phyloP scores from a whole-genome alignment of 1,140 invertebrate species.

The Caenorhabditis briggsae region DNA sequence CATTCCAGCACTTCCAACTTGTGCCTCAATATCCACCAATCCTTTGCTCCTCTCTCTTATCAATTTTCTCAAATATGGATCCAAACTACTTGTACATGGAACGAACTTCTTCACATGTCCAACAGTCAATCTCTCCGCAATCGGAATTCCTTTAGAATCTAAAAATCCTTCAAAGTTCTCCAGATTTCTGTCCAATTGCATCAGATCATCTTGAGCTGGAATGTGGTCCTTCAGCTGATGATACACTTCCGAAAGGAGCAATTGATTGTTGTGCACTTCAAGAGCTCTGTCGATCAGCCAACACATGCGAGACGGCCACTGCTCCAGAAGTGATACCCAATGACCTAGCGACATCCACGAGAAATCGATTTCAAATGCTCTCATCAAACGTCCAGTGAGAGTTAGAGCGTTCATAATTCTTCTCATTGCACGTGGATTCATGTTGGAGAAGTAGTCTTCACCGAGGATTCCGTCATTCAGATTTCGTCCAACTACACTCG shows the following conservation, averaged over 20 bases:
- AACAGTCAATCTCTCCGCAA: constrained; percentile 70
- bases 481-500: constrained; percentile 68
- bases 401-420: constrained; percentile 93
- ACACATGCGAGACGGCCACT: constrained; percentile 96
- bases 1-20: constrained; percentile 37
- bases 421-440: constrained; percentile 95
- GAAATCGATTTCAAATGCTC: constrained; percentile 98
- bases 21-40: constrained; percentile 64
- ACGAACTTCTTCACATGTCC: constrained; percentile 73
- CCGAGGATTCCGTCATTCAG: constrained; percentile 84
- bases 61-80: constrained; percentile 75
- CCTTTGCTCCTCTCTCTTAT: constrained; percentile 70
- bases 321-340: constrained; percentile 91
- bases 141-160: constrained; percentile 60
- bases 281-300: constrained; percentile 87
- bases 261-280: constrained; percentile 63
- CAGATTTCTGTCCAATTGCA: constrained; percentile 74
- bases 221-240: constrained; percentile 69
- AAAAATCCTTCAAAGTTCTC: constrained; percentile 73
- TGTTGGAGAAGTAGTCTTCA: constrained; percentile 96
- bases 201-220: constrained; percentile 68
- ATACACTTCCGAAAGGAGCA: constrained; percentile 65
- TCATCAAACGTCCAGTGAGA: constrained; percentile 84
- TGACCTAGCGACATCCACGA: constrained; percentile 85
- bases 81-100: constrained; percentile 76